phyloP scores from a whole-genome alignment of 2,888 invertebrate genomes.

The Sesia bembeciformis region DNA sequence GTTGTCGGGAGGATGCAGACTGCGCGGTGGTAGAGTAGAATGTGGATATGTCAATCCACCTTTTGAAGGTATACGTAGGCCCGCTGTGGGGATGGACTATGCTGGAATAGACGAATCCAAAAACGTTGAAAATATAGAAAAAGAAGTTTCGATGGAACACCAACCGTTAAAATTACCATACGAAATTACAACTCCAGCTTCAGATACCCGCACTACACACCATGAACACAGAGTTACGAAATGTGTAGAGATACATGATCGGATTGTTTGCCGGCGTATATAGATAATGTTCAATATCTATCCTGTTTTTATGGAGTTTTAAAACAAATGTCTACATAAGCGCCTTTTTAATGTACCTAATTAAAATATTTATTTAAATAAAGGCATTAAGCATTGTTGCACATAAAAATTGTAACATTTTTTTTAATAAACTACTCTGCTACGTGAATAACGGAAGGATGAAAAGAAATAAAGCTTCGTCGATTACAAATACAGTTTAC shows the following conservation, averaged over 20 bases:
- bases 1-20: constrained; percentile 36
- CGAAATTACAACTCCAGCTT: background rate
- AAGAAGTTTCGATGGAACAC: background rate
- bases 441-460: no score
- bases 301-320: no score
- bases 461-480: no score
- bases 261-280: constrained; percentile 30
- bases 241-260: constrained; percentile 32
- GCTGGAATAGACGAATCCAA: background rate
- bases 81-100: constrained; percentile 12
- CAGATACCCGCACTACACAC: background rate
- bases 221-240: constrained; percentile 8
- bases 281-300: background rate
- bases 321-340: no score
- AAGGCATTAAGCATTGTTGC: no score
- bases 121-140: background rate
- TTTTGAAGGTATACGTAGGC: constrained; percentile 26
- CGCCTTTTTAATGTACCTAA: no score
- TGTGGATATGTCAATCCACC: constrained; percentile 47
- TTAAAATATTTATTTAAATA: no score
- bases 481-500: no score
- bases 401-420: no score
- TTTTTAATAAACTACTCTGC: no score
- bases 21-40: constrained; percentile 45
- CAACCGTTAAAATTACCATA: background rate